Evolutionary conservation across 2,888 invertebrate species (phyloP).

Genomic region (Calliphora vomitoria): DNA sequence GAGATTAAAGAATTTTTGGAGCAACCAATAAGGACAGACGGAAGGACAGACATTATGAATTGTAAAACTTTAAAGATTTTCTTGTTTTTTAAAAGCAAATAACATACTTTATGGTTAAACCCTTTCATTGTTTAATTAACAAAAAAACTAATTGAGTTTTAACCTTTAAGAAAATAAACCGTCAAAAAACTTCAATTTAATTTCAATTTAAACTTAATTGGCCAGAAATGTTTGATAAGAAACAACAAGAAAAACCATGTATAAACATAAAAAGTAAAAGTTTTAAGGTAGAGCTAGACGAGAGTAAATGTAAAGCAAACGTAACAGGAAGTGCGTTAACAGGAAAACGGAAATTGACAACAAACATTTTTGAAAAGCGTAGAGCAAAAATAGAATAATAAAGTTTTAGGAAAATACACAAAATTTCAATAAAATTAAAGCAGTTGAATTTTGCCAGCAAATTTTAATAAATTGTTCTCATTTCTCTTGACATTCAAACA

Average conservation of each 20-base stretch:
- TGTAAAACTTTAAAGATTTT: no score
- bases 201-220: slow-evolving; percentile 39
- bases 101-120: neutral
- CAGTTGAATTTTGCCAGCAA: neutral
- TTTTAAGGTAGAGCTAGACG: neutral
- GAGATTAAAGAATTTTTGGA: neutral
- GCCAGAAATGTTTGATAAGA: neutral
- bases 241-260: neutral
- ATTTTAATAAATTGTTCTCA: slow-evolving; percentile 13
- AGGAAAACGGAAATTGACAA: slow-evolving; percentile 61
- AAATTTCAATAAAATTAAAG: neutral
- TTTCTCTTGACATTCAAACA: slow-evolving; percentile 3
- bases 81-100: neutral
- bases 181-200: neutral
- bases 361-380: no score
- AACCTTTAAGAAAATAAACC: neutral
- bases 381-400: neutral
- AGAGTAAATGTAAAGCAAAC: slow-evolving; percentile 28
- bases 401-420: neutral
- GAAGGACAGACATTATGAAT: no score
- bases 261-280: slow-evolving; percentile 22
- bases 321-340: slow-evolving; percentile 52
- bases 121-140: neutral
- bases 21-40: no score
- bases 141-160: neutral